Base-by-base conservation (phyloP, 2,888 invertebrate species). In the Sericinus montela region DNA sequence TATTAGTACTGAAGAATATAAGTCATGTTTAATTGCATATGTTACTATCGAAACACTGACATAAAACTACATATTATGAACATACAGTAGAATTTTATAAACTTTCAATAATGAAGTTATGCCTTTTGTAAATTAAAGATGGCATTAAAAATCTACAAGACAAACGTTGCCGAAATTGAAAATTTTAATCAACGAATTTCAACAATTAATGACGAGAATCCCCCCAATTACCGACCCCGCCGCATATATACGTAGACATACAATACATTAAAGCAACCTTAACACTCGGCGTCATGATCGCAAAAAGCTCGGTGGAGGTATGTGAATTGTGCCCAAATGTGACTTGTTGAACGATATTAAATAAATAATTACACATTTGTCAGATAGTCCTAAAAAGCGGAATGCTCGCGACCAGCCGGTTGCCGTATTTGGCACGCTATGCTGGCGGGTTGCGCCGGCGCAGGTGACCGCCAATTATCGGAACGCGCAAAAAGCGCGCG, bases 321-420 rank as follows among this genome's bases (percentile, higher is more conserved):
- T 80, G 80, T 64, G 83, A 84, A 82, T 83, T 76, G 80, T 83
- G 80, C 74, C 87, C 86, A 83, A 87, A 86, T 67, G 59, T 63
- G 81, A 71, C 69, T 55, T 57, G 54, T 62, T 64, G 62, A 74
- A 69, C 72, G 76, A 80, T 85, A 87, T 87, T 85, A 86, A 86
- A 87, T 87, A 87, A 85, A 87, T 88, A 87, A 87, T 88, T 87
- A 87, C 85, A 85, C 87, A 88, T 88, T 88, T 88, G 87, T 88
- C 87, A 86, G 83, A 80, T 84, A 77, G 67, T 69, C 72, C 76
- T 82, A 87, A 86, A 84, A 86, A 87, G 81, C 77, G 69, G 73
- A 75, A 73, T 76, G 80, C 71, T 73, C 69, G 69, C 63, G 72
- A 63, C 69, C 62, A 63, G 57, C 77, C 53, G 59, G 75, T 69